These are phyloP conservation scores for Psilopogon haemacephalus DNA, from an alignment of 2,113 vertebrate genomes.

Conservation along the genomic window DNA sequence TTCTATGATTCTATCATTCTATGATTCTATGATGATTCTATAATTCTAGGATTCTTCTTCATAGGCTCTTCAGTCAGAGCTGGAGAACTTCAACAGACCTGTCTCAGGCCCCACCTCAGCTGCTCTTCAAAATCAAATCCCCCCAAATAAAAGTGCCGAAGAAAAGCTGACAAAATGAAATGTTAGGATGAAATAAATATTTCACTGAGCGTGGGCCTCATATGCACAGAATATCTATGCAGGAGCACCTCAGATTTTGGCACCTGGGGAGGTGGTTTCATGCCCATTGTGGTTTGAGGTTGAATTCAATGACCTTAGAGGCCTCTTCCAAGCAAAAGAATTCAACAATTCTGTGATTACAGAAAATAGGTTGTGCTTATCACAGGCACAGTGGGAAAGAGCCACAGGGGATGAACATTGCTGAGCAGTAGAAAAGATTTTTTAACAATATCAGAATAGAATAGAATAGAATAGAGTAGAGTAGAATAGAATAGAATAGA, in stretches of 20 bases:
- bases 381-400: background rate
- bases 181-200: background rate
- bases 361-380: background rate
- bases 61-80: background rate
- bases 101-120: background rate
- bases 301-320: too few species aligned
- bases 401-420: background rate
- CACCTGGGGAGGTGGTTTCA: too few species aligned
- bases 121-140: constrained; percentile 1
- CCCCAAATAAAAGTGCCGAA: background rate
- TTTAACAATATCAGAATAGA: too few species aligned
- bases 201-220: background rate
- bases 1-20: too few species aligned
- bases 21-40: too few species aligned
- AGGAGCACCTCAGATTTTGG: background rate
- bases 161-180: background rate
- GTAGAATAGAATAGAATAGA: too few species aligned
- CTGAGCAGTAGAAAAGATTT: background rate
- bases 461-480: too few species aligned
- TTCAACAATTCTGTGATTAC: too few species aligned
- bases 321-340: too few species aligned
- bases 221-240: background rate
- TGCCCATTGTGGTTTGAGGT: too few species aligned
- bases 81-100: background rate
- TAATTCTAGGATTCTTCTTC: too few species aligned